Evolutionary conservation across 2,888 invertebrate species (phyloP).

Genomic region (Allygus modestus): DNA sequence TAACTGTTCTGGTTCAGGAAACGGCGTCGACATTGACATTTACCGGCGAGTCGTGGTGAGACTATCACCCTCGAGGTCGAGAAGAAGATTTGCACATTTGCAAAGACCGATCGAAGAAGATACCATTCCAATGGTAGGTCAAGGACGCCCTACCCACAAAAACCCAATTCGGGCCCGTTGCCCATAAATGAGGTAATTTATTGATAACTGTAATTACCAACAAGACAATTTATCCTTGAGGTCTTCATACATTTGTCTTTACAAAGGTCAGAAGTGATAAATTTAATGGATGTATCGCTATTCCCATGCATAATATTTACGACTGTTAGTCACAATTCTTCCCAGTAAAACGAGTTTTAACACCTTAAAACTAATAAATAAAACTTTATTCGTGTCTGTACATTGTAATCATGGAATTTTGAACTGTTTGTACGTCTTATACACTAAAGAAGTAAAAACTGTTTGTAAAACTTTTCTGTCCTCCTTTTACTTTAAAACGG

Average conservation of each 20-base stretch:
- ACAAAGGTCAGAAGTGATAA: slow-evolving; percentile 15
- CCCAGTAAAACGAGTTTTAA: too few relatives aligned
- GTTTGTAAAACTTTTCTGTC: too few relatives aligned
- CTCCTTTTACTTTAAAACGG: too few relatives aligned
- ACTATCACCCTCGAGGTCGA: slow-evolving; percentile 5
- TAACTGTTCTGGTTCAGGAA: slow-evolving; percentile 31
- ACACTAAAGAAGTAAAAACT: too few relatives aligned
- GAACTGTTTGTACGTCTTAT: too few relatives aligned
- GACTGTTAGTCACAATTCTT: too few relatives aligned
- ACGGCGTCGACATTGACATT: slow-evolving; percentile 24
- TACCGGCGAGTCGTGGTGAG: background rate
- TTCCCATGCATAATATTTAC: background rate
- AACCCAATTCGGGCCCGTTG: background rate
- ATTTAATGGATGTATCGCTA: background rate
- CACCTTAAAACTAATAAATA: too few relatives aligned
- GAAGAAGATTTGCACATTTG: slow-evolving; percentile 11
- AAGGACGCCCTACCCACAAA: background rate
- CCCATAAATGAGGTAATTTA: slow-evolving; percentile 24
- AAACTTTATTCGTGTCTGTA: too few relatives aligned
- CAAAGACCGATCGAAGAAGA: background rate
- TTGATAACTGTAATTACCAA: slow-evolving; percentile 10
- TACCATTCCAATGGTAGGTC: background rate
- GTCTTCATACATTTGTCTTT: slow-evolving; percentile 18
- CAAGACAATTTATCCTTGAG: background rate
- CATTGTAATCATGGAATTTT: too few relatives aligned